Evolutionary conservation across 2,797 vertebrate species (phyloP), one percentile per base, ranked within the genome.

Genomic region (Parauchenoglanis punctatus): DNA sequence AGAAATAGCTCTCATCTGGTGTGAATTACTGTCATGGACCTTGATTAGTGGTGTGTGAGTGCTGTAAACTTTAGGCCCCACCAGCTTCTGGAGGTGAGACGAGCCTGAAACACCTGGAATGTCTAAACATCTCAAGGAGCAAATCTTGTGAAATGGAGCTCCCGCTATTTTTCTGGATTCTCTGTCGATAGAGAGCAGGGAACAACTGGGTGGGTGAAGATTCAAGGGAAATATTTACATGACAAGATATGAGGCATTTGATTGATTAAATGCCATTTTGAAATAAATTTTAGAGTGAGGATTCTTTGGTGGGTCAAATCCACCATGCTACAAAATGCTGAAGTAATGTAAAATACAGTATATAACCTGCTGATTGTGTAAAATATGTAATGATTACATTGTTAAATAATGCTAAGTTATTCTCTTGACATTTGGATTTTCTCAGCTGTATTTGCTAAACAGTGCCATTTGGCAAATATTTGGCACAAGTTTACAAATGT

Each of bases 1-100:
- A 94, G 94, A 94, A 95, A 95, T 92, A 77, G 89, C 87, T 92
- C 91, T 94, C 93, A 94, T 94, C 90, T 95, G 94, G 88, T 92
- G 81, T 91, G 93, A 93, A 91, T 94, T 92, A 93, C 87, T 87
- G 89, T 88, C 91, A 91, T 93, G 90, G 89, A 63, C 90, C 90
- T 92, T 94, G 92, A 94, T 94, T 93, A 92, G 92, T 85, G 88
- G 85, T 85, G 92, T 92, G 91, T 87, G 89, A 91, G 85, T 89
- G 89, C 89, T 93, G 88, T 89, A 93, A 92, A 92, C 81, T 72
- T 82, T 63, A 83, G 75, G 58, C 68, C 81, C 75, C 58, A 77
- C 82, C 75, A 83, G 87, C 80, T 85, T 90, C 67, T 89, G 88
- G 75, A 90, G 84, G 86, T 88, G 84, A 86, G 44, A 91, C 63